These are phyloP conservation scores for Deroptyus accipitrinus DNA, from an alignment of 2,113 vertebrate genomes.

Conservation along the genomic window DNA sequence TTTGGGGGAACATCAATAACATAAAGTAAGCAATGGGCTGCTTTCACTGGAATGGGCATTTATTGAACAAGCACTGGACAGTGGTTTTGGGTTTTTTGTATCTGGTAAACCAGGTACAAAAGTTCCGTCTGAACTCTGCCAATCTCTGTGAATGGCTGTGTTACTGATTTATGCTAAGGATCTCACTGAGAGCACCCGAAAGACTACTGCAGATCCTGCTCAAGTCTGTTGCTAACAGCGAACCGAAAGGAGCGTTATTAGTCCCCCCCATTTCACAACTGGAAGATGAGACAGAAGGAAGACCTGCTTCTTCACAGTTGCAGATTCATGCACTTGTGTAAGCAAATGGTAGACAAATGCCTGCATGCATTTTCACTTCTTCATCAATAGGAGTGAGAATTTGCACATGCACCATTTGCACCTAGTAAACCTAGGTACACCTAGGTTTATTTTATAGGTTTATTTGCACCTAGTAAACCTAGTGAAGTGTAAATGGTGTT, in stretches of 20 bases:
- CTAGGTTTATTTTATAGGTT: too few relatives aligned
- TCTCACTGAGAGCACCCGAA: not conserved
- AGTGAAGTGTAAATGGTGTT: not conserved
- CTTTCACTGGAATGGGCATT: not conserved
- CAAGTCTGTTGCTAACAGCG: not conserved
- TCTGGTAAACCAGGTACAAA: not conserved
- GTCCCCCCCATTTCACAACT: not conserved
- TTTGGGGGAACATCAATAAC: not conserved
- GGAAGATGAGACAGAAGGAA: not conserved
- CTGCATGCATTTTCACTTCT: not conserved
- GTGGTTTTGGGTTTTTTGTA: not conserved
- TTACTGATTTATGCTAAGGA: not conserved
- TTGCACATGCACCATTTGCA: not conserved
- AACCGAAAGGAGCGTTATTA: not conserved
- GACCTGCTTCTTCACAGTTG: not conserved
- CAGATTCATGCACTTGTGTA: not conserved
- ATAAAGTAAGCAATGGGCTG: not conserved
- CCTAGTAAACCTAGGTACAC: not conserved
- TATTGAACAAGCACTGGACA: not conserved
- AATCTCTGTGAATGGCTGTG: not conserved
- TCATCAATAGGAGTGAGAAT: not conserved
- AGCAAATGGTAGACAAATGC: slow-evolving; percentile 48
- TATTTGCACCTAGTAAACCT: not conserved
- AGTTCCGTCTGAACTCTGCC: not conserved
- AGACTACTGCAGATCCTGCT: not conserved